phyloP scores from a whole-genome alignment of 1,140 invertebrate species.

The Mercenaria mercenaria region DNA sequence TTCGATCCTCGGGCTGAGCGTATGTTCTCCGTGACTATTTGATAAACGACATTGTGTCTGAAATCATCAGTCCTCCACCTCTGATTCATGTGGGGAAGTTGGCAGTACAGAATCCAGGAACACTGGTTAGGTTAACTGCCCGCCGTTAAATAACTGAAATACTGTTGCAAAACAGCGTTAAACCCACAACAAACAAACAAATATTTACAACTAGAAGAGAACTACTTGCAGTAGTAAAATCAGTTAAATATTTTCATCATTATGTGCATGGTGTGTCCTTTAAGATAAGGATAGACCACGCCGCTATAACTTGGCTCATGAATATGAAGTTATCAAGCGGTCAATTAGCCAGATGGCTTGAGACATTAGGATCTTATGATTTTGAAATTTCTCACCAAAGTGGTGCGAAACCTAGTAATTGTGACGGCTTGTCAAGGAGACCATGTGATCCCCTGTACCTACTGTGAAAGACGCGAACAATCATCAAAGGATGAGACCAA shows the following conservation, averaged over 20 bases:
- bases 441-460: conserved; percentile 23
- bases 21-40: too few relatives aligned
- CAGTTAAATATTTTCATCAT: not conserved
- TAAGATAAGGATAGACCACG: not conserved
- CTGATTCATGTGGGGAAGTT: too few relatives aligned
- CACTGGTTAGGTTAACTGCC: too few relatives aligned
- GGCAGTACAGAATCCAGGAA: too few relatives aligned
- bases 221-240: not conserved
- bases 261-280: not conserved
- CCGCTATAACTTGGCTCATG: not conserved
- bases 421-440: conserved; percentile 35
- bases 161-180: too few relatives aligned
- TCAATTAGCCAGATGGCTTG: conserved; percentile 42
- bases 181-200: too few relatives aligned
- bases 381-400: not conserved
- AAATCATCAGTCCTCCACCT: too few relatives aligned
- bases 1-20: too few relatives aligned
- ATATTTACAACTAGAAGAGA: conserved; percentile 19
- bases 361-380: conserved; percentile 21
- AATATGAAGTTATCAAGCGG: conserved; percentile 13
- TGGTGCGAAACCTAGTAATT: conserved; percentile 9
- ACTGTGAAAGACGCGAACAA: not conserved
- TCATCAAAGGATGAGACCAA: not conserved
- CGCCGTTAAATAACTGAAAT: too few relatives aligned
- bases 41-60: too few relatives aligned